phyloP scores from a whole-genome alignment of 2,888 invertebrate genomes.

The Phalangium opilio region DNA sequence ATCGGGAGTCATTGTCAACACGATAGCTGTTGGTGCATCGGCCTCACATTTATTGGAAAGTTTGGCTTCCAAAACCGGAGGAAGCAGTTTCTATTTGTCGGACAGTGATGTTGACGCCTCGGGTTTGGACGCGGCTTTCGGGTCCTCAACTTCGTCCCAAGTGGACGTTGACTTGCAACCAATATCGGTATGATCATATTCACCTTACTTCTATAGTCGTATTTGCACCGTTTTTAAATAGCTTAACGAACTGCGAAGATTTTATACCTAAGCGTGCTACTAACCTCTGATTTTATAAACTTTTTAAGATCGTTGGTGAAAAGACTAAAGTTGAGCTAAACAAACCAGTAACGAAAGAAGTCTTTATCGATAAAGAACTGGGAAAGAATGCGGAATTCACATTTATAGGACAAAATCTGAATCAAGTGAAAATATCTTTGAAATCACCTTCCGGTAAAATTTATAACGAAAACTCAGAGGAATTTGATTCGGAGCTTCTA shows the following conservation, averaged over 20 bases:
- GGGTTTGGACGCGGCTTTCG: constrained; percentile 16
- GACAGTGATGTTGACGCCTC: constrained; percentile 12
- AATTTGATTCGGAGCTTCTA: constrained; percentile 14
- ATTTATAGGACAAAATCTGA: constrained; percentile 7
- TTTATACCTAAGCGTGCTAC: no score
- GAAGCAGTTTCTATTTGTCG: constrained; percentile 18
- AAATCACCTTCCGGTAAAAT: constrained; percentile 16
- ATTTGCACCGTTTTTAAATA: no score
- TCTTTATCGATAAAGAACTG: constrained; percentile 14
- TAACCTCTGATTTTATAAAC: no score
- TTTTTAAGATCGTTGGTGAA: no score
- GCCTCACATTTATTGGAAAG: constrained; percentile 20
- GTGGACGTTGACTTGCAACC: constrained; percentile 20
- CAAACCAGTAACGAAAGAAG: no score
- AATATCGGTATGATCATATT: constrained; percentile 17
- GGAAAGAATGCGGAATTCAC: constrained; percentile 23
- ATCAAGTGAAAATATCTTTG: constrained; percentile 10
- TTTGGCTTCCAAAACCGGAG: constrained; percentile 16
- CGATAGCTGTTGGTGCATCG: constrained; percentile 19
- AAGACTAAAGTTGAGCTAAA: no score
- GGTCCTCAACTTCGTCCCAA: constrained; percentile 19
- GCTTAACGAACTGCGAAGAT: no score
- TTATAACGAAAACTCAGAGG: constrained; percentile 7
- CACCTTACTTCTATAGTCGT: no score
- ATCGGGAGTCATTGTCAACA: constrained; percentile 18